Percentiles rank a stretch among this genome's conserved stretches.
Evolutionary conservation across 1,140 invertebrate species (phyloP).

Genomic region (Danaus melanippus): DNA sequence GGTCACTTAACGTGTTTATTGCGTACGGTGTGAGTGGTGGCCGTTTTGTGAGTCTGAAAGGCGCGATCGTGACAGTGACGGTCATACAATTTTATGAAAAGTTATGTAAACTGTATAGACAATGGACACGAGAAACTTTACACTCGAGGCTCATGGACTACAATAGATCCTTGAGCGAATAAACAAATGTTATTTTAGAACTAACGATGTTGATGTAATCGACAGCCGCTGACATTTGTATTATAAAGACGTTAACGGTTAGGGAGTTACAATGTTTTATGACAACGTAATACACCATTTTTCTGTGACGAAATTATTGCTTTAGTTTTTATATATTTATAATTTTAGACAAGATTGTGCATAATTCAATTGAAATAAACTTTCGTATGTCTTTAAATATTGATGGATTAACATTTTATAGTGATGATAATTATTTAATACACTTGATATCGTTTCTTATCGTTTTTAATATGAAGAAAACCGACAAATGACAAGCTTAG

Average conservation of each 20-base stretch:
- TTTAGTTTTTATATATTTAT: background rate
- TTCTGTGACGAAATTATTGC: background rate
- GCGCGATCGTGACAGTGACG: too few relatives aligned
- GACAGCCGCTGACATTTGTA: background rate
- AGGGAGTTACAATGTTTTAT: background rate
- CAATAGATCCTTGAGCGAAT: constrained; percentile 8
- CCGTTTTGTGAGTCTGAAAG: too few relatives aligned
- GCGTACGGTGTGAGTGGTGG: too few relatives aligned
- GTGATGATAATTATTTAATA: too few relatives aligned
- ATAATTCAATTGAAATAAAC: background rate
- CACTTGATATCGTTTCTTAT: too few relatives aligned
- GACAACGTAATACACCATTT: background rate
- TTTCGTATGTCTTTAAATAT: too few relatives aligned
- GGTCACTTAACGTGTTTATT: too few relatives aligned
- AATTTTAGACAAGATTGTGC: constrained; percentile 1
- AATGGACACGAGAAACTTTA: constrained; percentile 21
- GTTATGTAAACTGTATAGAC: constrained; percentile 28
- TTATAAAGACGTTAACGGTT: constrained; percentile 7
- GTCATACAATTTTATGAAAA: constrained; percentile 7
- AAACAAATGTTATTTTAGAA: constrained; percentile 9
- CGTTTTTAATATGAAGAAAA: too few relatives aligned
- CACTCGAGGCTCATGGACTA: background rate
- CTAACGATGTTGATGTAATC: constrained; percentile 1
- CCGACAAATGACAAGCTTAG: too few relatives aligned
- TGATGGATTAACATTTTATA: too few relatives aligned